Evolutionary conservation across 53 echinoderm and acorn worm genomes (phyloP), one percentile per base, ranked within the genome.

Genomic region (Astropecten irregularis): DNA sequence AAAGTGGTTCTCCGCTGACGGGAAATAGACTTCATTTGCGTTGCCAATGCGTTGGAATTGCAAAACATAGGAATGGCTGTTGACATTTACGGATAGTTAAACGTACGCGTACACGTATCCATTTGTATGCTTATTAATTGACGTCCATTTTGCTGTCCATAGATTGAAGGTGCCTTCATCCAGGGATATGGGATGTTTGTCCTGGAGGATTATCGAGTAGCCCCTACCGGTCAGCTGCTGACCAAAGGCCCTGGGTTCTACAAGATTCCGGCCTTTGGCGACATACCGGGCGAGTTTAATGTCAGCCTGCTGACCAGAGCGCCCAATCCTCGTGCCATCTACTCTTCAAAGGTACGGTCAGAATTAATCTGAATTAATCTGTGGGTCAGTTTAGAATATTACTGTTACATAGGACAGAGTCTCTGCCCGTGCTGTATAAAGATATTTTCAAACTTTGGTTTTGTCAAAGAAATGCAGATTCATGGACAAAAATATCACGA

Each of bases 131-230:
- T n/a, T n/a, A n/a, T n/a, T n/a, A n/a, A n/a, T n/a, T n/a, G n/a
- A n/a, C n/a, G n/a, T n/a, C n/a, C n/a, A n/a, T n/a, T 46, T 27
- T 26, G 26, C 40, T 25, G 48, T 70, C 70, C 20, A 18, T 64
- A 96, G 96, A 92, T 96, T 70, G 96, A 96, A 58, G 96, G 96
- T 34, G 93, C 81, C 27, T 96, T 94, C 51, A 73, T 88, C 33
- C 96, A 96, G 44, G 96, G 96, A 7, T 96, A 96, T 58, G 96
- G 96, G 3, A 40, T 93, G 42, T 91, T 91, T 57, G 72, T 81
- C 29, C 58, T 96, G 49, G 96, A 96, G 59, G 96, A 96, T 51
- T 89, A 91, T 29, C 64, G 89, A 3, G 85, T 84, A 89, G 91
- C 84, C 50, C 93, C 96, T 8, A 68, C 81, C 6, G 96, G 96